Conservation (phyloP, 2,797 vertebrate species). For the Malacoraja senta region DNA sequence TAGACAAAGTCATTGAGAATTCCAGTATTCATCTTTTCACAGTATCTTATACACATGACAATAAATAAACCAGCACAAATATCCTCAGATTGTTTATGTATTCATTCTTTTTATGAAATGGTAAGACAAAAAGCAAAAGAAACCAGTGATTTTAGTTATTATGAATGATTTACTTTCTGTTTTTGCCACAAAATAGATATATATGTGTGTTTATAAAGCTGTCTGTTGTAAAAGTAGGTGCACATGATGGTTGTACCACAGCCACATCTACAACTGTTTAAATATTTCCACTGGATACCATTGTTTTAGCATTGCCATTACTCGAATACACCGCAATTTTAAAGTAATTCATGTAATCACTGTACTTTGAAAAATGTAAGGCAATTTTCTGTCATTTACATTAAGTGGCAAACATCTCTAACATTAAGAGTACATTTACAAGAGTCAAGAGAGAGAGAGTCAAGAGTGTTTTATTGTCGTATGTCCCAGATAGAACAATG, state of each 20-base stretch:
- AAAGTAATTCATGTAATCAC: slow-evolving; percentile 6
- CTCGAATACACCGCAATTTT: background rate
- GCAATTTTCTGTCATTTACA: background rate
- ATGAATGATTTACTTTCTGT: background rate
- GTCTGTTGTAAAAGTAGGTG: background rate
- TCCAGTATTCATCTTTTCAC: background rate
- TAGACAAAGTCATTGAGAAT: background rate
- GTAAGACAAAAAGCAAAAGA: background rate
- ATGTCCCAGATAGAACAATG: too few species aligned
- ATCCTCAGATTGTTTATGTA: background rate
- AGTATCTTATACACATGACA: too few species aligned
- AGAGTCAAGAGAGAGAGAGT: too few species aligned
- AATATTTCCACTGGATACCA: background rate
- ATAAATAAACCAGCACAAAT: too few species aligned
- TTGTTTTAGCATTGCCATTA: background rate
- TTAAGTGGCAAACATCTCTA: background rate
- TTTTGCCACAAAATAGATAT: background rate
- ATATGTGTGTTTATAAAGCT: background rate
- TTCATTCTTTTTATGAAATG: background rate
- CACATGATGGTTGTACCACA: background rate
- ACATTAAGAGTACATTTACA: background rate
- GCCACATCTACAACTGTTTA: background rate
- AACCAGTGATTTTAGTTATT: background rate
- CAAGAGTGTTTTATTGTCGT: too few species aligned
- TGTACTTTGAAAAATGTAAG: background rate